Evolutionary conservation across 2,797 vertebrate species (phyloP).

Genomic region (Anguilla marmorata): DNA sequence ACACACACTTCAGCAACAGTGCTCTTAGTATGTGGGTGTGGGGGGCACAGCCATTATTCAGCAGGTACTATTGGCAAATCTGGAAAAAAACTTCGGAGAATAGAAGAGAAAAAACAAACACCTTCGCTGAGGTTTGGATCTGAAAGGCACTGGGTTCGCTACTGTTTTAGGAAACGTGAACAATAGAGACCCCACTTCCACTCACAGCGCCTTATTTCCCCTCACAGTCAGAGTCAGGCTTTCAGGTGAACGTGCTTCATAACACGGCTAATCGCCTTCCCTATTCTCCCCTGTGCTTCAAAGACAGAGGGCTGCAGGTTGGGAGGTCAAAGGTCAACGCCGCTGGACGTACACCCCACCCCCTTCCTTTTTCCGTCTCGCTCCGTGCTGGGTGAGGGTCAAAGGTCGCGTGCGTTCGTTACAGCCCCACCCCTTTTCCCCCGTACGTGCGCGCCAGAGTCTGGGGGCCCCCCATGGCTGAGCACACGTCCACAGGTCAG

Average conservation of each 20-base stretch:
- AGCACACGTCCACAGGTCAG: slow-evolving; percentile 13
- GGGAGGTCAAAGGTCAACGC: background rate
- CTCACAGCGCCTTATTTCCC: background rate
- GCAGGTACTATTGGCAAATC: background rate
- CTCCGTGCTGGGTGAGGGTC: background rate
- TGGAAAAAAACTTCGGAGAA: background rate
- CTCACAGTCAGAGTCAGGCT: slow-evolving; percentile 61
- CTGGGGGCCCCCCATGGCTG: background rate
- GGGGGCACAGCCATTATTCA: background rate
- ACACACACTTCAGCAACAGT: background rate
- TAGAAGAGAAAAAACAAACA: background rate
- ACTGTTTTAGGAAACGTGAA: background rate
- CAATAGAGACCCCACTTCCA: background rate
- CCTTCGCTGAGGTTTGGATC: background rate
- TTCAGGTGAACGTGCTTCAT: slow-evolving; percentile 41
- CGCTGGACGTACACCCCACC: background rate
- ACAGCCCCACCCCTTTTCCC: background rate
- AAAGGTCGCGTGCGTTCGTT: background rate
- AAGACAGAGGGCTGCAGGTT: background rate
- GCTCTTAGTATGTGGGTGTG: background rate
- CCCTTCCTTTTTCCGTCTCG: background rate
- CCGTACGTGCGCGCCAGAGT: background rate
- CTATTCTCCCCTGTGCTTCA: background rate
- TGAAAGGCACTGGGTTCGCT: background rate
- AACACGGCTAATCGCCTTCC: slow-evolving; percentile 25